A percentile compares a stretch with the other conserved stretches of the same genome.
Conservation (phyloP, 2,888 invertebrate genomes). For the Tyria jacobaeae region DNA sequence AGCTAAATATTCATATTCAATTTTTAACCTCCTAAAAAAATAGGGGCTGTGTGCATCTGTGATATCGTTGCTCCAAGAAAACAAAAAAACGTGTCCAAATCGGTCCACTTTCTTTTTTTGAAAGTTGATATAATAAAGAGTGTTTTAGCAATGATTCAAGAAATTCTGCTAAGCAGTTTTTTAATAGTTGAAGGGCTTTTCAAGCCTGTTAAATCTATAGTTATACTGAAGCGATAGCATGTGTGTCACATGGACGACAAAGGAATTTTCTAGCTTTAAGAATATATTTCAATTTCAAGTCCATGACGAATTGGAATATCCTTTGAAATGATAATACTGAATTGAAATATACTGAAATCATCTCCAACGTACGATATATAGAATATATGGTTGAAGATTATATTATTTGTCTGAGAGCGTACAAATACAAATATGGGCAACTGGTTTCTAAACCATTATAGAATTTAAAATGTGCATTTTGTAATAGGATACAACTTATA, state of each 20-base stretch:
- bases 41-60: too few relatives aligned
- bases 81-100: too few relatives aligned
- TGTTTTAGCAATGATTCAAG: too few relatives aligned
- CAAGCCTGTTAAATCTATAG: too few relatives aligned
- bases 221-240: too few relatives aligned
- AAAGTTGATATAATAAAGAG: too few relatives aligned
- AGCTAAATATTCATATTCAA: too few relatives aligned
- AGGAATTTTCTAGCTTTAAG: neutral
- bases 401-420: neutral
- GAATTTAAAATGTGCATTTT: neutral
- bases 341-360: neutral
- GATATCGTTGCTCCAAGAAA: too few relatives aligned
- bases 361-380: neutral
- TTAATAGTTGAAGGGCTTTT: too few relatives aligned
- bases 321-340: neutral
- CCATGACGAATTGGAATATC: neutral
- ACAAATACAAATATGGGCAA: neutral
- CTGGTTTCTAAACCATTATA: neutral
- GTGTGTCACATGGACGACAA: neutral
- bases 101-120: too few relatives aligned
- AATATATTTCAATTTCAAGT: neutral
- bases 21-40: too few relatives aligned
- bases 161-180: too few relatives aligned
- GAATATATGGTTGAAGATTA: neutral
- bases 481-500: neutral